Evolutionary conservation across 2,113 vertebrate genomes (phyloP).

Genomic region (Lampris megalopsis): DNA sequence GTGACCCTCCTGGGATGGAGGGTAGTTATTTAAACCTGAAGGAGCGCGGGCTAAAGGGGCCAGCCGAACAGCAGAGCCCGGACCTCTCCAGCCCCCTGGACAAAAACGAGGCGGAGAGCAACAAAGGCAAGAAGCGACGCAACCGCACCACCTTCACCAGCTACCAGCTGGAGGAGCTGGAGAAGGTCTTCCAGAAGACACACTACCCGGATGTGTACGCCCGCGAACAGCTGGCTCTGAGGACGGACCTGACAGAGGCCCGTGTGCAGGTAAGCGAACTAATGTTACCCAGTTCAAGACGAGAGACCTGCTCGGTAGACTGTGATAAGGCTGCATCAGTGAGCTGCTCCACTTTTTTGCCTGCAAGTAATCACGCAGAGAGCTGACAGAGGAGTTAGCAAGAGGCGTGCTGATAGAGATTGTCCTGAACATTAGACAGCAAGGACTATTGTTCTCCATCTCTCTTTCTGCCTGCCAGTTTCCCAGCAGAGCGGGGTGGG

Average conservation of each 20-base stretch:
- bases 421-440: conserved; percentile 67
- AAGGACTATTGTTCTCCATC: conserved; percentile 73
- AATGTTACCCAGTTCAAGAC: not conserved
- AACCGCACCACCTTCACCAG: conserved; percentile 97
- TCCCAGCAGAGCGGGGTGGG: conserved; percentile 70
- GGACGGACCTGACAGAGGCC: conserved; percentile 96
- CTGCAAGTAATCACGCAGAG: conserved; percentile 59
- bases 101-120: conserved; percentile 92
- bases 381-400: conserved; percentile 48
- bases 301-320: not conserved
- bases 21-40: conserved; percentile 93
- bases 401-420: conserved; percentile 66
- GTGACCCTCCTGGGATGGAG: conserved; percentile 91
- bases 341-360: conserved; percentile 50
- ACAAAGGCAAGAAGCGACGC: conserved; percentile 95
- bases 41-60: conserved; percentile 86
- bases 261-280: conserved; percentile 89
- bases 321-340: conserved; percentile 11
- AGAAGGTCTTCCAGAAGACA: conserved; percentile 98
- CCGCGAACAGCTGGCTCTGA: conserved; percentile 95
- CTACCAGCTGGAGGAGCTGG: conserved; percentile 96
- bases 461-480: conserved; percentile 72
- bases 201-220: conserved; percentile 97
- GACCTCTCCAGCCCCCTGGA: conserved; percentile 91
- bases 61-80: conserved; percentile 83